These are phyloP conservation scores for Sinonovacula constricta DNA, from an alignment of 1,140 invertebrate genomes.

Conservation along the genomic window DNA sequence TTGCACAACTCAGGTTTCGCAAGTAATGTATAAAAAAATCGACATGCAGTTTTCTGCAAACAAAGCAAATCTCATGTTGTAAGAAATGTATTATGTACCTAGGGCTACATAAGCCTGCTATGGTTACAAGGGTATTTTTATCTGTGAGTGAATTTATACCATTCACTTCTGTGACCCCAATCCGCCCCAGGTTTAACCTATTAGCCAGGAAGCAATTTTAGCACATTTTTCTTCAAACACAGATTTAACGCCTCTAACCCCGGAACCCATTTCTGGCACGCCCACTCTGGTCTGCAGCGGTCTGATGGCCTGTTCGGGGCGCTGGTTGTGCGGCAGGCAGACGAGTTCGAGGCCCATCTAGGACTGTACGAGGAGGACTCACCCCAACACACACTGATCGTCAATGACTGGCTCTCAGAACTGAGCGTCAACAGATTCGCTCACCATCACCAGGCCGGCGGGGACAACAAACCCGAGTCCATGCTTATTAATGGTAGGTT, in stretches of 20 bases:
- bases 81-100: too few species aligned
- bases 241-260: conserved; percentile 77
- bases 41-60: too few species aligned
- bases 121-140: too few species aligned
- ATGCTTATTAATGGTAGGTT: conserved; percentile 77
- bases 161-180: too few species aligned
- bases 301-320: conserved; percentile 84
- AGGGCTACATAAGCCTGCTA: too few species aligned
- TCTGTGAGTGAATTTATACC: too few species aligned
- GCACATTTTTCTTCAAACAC: background rate
- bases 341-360: conserved; percentile 55
- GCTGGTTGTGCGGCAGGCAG: conserved; percentile 58
- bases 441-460: conserved; percentile 54
- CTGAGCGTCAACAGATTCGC: conserved; percentile 57
- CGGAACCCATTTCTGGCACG: conserved; percentile 95
- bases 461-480: conserved; percentile 64
- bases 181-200: too few species aligned
- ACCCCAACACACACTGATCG: conserved; percentile 63
- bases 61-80: too few species aligned
- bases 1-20: too few species aligned
- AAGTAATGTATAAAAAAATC: too few species aligned
- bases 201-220: too few species aligned
- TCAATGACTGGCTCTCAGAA: conserved; percentile 67
- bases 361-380: conserved; percentile 65
- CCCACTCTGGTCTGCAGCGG: conserved; percentile 90